These are phyloP conservation scores for Pyrrhia umbra DNA, from an alignment of 2,888 invertebrate species.

Conservation along the genomic window DNA sequence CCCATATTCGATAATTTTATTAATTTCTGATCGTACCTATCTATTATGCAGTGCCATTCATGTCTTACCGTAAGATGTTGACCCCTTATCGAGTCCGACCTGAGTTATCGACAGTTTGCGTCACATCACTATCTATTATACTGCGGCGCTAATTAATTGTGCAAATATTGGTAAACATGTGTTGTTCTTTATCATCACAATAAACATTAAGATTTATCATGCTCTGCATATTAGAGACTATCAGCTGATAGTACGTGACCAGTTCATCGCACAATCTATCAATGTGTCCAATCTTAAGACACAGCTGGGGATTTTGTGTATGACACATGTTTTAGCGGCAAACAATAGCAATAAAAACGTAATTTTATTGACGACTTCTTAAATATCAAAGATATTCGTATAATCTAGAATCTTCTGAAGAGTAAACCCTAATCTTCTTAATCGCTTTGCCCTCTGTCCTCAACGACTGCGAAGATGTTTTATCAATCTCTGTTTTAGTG, in stretches of 20 bases:
- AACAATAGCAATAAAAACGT: too few relatives aligned
- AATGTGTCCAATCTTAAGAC: constrained; percentile 1
- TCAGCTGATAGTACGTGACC: constrained; percentile 46
- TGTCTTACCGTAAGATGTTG: constrained; percentile 45
- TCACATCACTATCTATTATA: constrained; percentile 50
- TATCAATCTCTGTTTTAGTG: too few relatives aligned
- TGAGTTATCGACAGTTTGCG: constrained; percentile 55
- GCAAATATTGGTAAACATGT: constrained; percentile 51
- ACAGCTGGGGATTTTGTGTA: neutral
- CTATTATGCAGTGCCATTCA: constrained; percentile 35
- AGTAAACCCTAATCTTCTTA: too few relatives aligned
- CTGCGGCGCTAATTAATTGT: constrained; percentile 51
- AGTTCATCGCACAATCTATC: constrained; percentile 4
- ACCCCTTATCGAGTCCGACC: constrained; percentile 45
- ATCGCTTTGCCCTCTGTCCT: too few relatives aligned
- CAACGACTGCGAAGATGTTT: too few relatives aligned
- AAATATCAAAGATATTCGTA: too few relatives aligned
- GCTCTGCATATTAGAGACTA: constrained; percentile 13
- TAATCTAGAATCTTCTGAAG: too few relatives aligned
- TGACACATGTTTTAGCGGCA: neutral
- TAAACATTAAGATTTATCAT: constrained; percentile 39
- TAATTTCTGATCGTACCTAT: neutral
- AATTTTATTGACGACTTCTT: too few relatives aligned
- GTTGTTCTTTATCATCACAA: constrained; percentile 49
- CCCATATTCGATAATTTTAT: neutral